phyloP scores from a whole-genome alignment of 2,888 invertebrate genomes.

The Brachypalpus laphriformis region DNA sequence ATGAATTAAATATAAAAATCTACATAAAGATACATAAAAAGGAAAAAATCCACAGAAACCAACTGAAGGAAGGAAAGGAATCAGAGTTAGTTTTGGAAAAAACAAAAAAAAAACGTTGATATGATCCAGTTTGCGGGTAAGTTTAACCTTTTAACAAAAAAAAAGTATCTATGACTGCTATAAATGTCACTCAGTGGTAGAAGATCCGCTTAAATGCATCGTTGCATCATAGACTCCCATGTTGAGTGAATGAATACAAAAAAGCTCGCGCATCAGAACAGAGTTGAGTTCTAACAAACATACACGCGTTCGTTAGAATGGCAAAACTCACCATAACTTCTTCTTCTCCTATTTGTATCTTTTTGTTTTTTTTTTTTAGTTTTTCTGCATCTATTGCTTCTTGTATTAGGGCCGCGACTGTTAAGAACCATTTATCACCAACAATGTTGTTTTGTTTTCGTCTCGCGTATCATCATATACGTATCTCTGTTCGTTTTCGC shows the following conservation, averaged over 20 bases:
- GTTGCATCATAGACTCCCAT: conserved; percentile 63
- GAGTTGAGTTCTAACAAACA: conserved; percentile 45
- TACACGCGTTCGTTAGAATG: too few species aligned
- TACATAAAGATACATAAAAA: conserved; percentile 2
- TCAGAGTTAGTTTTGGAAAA: background rate
- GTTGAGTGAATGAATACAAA: conserved; percentile 50
- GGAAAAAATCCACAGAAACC: conserved; percentile 7
- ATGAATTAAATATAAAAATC: conserved; percentile 16
- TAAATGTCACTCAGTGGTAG: conserved; percentile 60
- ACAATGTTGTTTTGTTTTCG: conserved; percentile 15
- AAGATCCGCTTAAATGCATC: conserved; percentile 18
- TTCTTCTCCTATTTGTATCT: conserved; percentile 23
- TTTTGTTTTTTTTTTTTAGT: background rate
- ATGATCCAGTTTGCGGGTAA: conserved; percentile 63
- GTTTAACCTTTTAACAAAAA: conserved; percentile 56
- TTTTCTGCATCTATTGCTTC: background rate
- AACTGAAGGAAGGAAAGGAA: conserved; percentile 10
- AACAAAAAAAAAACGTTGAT: conserved; percentile 10
- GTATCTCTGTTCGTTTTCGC: conserved; percentile 9
- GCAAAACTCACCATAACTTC: conserved; percentile 36
- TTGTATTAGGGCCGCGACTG: conserved; percentile 21
- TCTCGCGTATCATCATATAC: too few species aligned
- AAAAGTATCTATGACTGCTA: conserved; percentile 6
- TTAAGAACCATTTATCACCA: conserved; percentile 59
- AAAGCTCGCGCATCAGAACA: conserved; percentile 63